Percentiles rank a stretch among this genome's conserved stretches.
Evolutionary conservation across 2,888 invertebrate species (phyloP).

Genomic region (Tenodera sinensis): DNA sequence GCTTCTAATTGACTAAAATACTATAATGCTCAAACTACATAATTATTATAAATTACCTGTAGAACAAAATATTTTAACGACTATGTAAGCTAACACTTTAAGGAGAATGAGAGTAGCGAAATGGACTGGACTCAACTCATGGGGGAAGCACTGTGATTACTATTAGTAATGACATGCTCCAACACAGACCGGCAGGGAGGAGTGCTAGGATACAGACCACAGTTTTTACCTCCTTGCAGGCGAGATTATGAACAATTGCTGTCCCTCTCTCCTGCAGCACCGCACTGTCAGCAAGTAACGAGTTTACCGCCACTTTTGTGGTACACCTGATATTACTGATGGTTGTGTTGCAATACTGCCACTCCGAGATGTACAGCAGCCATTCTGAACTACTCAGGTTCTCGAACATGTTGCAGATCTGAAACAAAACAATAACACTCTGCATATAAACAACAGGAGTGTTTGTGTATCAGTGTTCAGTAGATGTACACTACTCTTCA

Average conservation of each 20-base stretch:
- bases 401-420: constrained; percentile 89
- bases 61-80: too few relatives aligned
- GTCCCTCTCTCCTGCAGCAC: constrained; percentile 76
- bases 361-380: constrained; percentile 91
- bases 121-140: too few relatives aligned
- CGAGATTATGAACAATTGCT: constrained; percentile 85
- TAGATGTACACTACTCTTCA: too few relatives aligned
- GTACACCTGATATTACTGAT: constrained; percentile 87
- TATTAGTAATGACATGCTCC: not conserved
- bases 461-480: too few relatives aligned
- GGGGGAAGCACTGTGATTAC: too few relatives aligned
- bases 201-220: constrained; percentile 75
- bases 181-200: not conserved
- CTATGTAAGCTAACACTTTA: too few relatives aligned
- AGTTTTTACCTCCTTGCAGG: constrained; percentile 95
- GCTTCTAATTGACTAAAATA: too few relatives aligned
- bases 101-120: too few relatives aligned
- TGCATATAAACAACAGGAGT: too few relatives aligned
- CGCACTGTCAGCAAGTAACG: constrained; percentile 66
- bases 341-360: constrained; percentile 70
- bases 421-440: constrained; percentile 34
- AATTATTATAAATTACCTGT: too few relatives aligned
- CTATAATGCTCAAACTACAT: too few relatives aligned
- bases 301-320: constrained; percentile 87
- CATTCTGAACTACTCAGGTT: constrained; percentile 86